These are phyloP conservation scores for Paedocypris micromegethes DNA, from an alignment of 2,797 vertebrate genomes.

Conservation along the genomic window DNA sequence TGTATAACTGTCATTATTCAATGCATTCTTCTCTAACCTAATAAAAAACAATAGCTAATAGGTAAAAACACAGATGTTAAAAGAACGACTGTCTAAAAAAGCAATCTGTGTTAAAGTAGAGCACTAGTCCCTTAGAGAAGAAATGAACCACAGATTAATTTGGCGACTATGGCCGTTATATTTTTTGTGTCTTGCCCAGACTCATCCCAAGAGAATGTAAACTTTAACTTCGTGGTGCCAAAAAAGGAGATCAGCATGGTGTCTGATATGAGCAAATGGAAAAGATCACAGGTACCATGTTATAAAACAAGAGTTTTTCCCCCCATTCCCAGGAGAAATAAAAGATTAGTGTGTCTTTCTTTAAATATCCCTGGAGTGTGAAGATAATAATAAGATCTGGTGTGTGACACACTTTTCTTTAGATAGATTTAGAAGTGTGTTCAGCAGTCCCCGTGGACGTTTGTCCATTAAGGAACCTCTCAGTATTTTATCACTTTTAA, in stretches of 20 bases:
- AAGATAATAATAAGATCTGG: background rate
- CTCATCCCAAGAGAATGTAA: conserved; percentile 68
- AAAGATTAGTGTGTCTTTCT: background rate
- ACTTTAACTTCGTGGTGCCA: conserved; percentile 77
- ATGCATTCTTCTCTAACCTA: too few species aligned
- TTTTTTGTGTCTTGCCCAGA: conserved; percentile 56
- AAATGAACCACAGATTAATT: background rate
- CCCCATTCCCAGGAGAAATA: background rate
- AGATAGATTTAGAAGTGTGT: background rate
- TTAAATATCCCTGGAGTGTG: background rate
- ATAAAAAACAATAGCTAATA: too few species aligned
- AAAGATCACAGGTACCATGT: conserved; percentile 78
- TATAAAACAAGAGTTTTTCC: background rate
- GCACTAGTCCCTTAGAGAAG: background rate
- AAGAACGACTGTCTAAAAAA: background rate
- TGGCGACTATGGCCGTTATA: too few species aligned
- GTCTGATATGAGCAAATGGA: conserved; percentile 95
- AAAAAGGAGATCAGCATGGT: conserved; percentile 93
- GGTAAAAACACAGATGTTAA: too few species aligned
- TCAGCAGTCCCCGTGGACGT: too few species aligned
- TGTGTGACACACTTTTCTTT: background rate
- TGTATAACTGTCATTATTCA: too few species aligned
- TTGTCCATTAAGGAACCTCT: too few species aligned
- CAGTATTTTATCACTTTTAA: too few species aligned
- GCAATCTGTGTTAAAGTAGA: background rate